Evolutionary conservation across 2,888 invertebrate species (phyloP).

Genomic region (Brachypalpus laphriformis): DNA sequence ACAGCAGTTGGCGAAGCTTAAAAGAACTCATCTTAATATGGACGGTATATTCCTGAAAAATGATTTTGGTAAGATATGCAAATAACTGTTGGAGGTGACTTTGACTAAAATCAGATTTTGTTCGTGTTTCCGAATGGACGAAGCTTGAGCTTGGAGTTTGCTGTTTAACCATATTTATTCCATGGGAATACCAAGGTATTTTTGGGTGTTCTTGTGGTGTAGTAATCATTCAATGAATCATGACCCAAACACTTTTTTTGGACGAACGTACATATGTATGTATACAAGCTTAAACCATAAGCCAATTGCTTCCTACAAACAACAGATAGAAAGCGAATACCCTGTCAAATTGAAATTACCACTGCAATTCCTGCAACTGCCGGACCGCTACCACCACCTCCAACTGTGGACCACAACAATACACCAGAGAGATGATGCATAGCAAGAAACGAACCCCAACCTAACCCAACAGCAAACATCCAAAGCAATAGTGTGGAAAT

Average conservation of each 20-base stretch:
- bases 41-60: too few species aligned
- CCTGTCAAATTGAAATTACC: constrained; percentile 61
- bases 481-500: constrained; percentile 43
- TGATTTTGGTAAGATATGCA: too few species aligned
- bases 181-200: neutral
- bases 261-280: too few species aligned
- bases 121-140: neutral
- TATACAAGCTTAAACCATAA: neutral
- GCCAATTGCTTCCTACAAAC: constrained; percentile 7
- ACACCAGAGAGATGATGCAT: constrained; percentile 48
- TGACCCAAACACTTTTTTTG: constrained; percentile 25
- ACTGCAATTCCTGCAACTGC: constrained; percentile 53
- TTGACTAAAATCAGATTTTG: neutral
- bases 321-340: constrained; percentile 3
- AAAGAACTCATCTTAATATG: too few species aligned
- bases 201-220: neutral
- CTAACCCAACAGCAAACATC: neutral
- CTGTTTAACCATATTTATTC: too few species aligned
- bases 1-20: too few species aligned
- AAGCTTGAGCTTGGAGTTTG: neutral
- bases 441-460: neutral
- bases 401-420: constrained; percentile 31
- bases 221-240: neutral
- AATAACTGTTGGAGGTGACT: too few species aligned
- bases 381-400: constrained; percentile 2